Conservation (phyloP, 2,797 vertebrate genomes). For the Dryobates pubescens region DNA sequence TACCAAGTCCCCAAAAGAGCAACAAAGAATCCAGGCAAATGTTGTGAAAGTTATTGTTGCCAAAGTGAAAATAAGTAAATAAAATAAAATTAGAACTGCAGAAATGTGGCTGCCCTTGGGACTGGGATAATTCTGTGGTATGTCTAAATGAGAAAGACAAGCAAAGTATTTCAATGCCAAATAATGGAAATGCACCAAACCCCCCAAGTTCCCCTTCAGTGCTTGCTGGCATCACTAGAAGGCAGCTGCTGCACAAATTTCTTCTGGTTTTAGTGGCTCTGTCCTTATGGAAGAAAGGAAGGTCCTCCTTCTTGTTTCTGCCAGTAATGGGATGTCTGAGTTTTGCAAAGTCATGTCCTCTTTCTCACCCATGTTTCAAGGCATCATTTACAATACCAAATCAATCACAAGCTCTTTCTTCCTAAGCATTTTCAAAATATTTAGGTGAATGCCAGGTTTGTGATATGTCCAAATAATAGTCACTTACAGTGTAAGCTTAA, state of each 20-base stretch:
- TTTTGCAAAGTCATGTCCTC: background rate
- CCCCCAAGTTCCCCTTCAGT: background rate
- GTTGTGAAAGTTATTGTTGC: slow-evolving; percentile 12
- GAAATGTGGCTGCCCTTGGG: background rate
- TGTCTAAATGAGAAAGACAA: background rate
- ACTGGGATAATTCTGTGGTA: background rate
- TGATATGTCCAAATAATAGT: background rate
- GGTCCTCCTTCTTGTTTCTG: background rate
- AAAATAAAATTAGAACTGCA: slow-evolving; percentile 25
- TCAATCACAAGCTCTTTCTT: background rate
- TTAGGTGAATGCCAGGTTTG: background rate
- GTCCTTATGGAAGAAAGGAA: background rate
- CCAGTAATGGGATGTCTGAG: background rate
- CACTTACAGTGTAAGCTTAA: background rate
- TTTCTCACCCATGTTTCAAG: background rate
- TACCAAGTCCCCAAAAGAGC: background rate
- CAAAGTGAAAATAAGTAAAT: background rate
- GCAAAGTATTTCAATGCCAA: background rate
- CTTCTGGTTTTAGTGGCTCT: background rate
- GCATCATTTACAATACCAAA: background rate
- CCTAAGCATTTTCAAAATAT: background rate
- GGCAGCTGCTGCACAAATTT: background rate
- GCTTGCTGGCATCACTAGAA: background rate
- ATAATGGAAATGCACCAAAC: background rate
- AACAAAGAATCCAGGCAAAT: background rate